These are phyloP conservation scores for Leptinotarsa haldemani DNA, from an alignment of 2,888 invertebrate species.

Conservation along the genomic window DNA sequence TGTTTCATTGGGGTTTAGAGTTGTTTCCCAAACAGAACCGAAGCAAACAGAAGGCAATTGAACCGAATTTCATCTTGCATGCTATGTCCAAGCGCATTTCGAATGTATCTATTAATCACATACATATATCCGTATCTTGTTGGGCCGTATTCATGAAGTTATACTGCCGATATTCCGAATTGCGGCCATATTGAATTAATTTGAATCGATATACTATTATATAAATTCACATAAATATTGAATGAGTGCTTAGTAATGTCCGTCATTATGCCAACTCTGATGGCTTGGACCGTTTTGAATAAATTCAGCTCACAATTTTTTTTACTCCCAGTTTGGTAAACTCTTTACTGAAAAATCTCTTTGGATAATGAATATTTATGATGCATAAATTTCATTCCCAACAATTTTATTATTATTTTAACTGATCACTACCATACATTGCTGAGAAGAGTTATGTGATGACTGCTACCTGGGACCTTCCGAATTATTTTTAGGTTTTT, in stretches of 20 bases:
- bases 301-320: slow-evolving; percentile 4
- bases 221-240: slow-evolving; percentile 62
- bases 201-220: slow-evolving; percentile 63
- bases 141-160: slow-evolving; percentile 32
- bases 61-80: not conserved
- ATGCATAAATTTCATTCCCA: too few species aligned
- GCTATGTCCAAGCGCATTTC: not conserved
- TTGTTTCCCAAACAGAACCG: not conserved
- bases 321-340: not conserved
- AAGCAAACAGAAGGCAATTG: not conserved
- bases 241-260: slow-evolving; percentile 54
- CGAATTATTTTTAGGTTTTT: too few species aligned
- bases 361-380: not conserved
- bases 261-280: slow-evolving; percentile 54
- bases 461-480: too few species aligned
- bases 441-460: too few species aligned
- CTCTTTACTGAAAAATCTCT: not conserved
- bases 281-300: slow-evolving; percentile 24
- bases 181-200: slow-evolving; percentile 60
- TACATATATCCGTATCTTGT: slow-evolving; percentile 32
- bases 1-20: not conserved
- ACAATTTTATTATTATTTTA: too few species aligned
- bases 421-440: too few species aligned
- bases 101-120: slow-evolving; percentile 21
- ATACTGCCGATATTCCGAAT: slow-evolving; percentile 38